Evolutionary conservation across 2,113 vertebrate genomes (phyloP), one percentile per base, ranked within the genome.

Genomic region (Peucedramus taeniatus): DNA sequence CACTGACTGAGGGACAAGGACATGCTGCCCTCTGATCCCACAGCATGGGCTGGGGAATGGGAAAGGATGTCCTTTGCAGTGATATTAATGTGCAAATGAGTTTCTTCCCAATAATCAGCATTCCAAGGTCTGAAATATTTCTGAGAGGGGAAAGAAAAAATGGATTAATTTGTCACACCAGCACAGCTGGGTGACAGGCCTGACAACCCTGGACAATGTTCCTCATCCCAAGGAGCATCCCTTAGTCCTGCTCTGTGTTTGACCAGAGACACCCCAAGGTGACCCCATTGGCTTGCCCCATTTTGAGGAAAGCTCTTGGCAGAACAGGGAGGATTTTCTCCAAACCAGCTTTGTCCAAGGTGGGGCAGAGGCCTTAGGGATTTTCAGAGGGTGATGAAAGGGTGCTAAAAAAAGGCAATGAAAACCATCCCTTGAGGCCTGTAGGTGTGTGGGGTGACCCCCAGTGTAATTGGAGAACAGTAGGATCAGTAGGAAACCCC

Each of bases 11-110:
- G 44, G 59, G 11, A 77, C 50, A 54, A 75, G 61, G 49, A 75
- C 10, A 27, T 42, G 39, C 39, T 35, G 68, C 49, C 6, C 50
- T 37, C n/a, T 0, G 0, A 15, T 15, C 24, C 60, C 35, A 20
- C 0, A 5, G 28, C 24, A 3, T 4, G 9, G 35, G 40, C 50
- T 74, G n/a, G 37, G 49, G 50, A 57, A 26, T 20, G 63, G 64
- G 42, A 80, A 40, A 40, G 54, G 47, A 11, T 70, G 44, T 33
- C 10, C 35, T 17, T 11, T 49, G 42, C 45, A 37, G 57, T 1
- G 3, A 19, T 35, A 76, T 39, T 49, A 19, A 9, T 10, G 40
- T 72, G 35, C 5, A 75, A 75, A 63, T 19, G 7, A 54, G 23
- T 49, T 94, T 83, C 65, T 72, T 72, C 63, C n/a, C 19, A 2